Percentiles rank a stretch among this genome's conserved stretches.
Conservation (phyloP, 37 sponge, comb jelly and placozoan genomes). For the Spongia lamella region DNA sequence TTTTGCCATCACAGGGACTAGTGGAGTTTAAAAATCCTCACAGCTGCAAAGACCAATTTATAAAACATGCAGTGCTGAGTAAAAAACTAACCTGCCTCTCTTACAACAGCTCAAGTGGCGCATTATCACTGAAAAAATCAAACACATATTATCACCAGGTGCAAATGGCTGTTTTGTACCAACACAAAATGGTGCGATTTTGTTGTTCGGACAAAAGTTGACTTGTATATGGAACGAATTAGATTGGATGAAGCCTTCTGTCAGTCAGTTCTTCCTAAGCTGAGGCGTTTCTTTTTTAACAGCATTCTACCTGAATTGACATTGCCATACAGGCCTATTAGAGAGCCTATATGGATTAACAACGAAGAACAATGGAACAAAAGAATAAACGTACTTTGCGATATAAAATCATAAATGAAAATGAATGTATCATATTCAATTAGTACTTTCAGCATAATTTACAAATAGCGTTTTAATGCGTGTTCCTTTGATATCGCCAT, state of each 20-base stretch:
- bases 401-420: no score
- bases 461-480: no score
- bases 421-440: no score
- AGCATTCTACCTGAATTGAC: constrained; percentile 46
- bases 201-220: constrained; percentile 38
- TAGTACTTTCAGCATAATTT: no score
- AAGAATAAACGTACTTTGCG: no score
- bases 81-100: constrained; percentile 7
- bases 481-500: no score
- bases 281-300: constrained; percentile 27
- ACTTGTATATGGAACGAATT: constrained; percentile 44
- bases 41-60: background rate
- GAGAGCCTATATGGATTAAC: no score
- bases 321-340: no score
- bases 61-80: constrained; percentile 28
- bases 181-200: constrained; percentile 49
- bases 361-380: no score
- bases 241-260: constrained; percentile 25
- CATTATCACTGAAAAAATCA: background rate
- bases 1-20: constrained; percentile 15
- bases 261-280: constrained; percentile 25
- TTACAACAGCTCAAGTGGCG: background rate
- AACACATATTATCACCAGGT: constrained; percentile 26
- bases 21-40: constrained; percentile 48
- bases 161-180: constrained; percentile 27